Evolutionary conservation across 2,113 vertebrate species (phyloP).

Genomic region (Erinaceus europaeus): DNA sequence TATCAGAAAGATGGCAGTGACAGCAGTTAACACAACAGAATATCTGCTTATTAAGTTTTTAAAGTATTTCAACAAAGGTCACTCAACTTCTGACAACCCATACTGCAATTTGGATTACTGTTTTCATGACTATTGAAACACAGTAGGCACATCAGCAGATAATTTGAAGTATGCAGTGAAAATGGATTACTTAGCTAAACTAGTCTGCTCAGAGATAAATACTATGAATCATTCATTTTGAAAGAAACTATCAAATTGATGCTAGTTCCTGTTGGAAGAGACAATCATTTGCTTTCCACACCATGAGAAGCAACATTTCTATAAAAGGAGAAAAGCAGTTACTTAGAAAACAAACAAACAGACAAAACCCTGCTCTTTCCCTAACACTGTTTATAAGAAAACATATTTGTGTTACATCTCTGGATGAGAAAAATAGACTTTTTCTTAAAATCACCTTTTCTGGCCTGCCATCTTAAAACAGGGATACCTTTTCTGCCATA

Average conservation of each 20-base stretch:
- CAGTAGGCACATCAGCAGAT: background rate
- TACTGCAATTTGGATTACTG: background rate
- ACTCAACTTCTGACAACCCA: background rate
- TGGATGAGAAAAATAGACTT: background rate
- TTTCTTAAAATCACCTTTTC: background rate
- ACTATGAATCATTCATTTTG: background rate
- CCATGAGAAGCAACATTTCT: background rate
- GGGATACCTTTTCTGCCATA: background rate
- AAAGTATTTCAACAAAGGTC: background rate
- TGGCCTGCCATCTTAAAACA: background rate
- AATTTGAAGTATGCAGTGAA: background rate
- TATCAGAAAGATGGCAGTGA: background rate
- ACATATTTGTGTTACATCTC: background rate
- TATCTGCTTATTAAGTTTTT: slow-evolving; percentile 31
- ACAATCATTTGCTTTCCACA: background rate
- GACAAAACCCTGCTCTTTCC: too few relatives aligned
- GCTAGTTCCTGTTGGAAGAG: background rate
- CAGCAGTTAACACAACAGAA: background rate
- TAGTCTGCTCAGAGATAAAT: background rate
- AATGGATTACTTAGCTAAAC: background rate
- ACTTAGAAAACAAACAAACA: background rate
- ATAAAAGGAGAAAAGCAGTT: background rate
- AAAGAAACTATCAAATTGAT: background rate
- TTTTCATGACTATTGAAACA: background rate
- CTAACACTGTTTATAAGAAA: background rate